Evolutionary conservation across 2,888 invertebrate genomes (phyloP), one percentile per base, ranked within the genome.

Genomic region (Acanthosoma haemorrhoidale): DNA sequence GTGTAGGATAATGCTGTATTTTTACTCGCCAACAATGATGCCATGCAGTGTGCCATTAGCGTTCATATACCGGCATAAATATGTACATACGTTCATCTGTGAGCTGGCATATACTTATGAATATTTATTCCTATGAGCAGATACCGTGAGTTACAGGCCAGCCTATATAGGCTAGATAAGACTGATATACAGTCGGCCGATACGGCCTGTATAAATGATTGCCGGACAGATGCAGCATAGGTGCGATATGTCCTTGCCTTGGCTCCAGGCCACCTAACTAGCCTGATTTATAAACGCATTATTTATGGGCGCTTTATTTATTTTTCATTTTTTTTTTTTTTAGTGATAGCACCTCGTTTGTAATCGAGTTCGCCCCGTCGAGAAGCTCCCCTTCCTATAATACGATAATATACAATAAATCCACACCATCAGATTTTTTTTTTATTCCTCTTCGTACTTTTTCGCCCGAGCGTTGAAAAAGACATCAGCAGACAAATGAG

Each of bases 181-280:
- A 25, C 51, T 51, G 51, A 51, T 51, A 51, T 25, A 51, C 29
- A 25, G 51, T 25, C n/a, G n/a, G n/a, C n/a, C n/a, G n/a, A n/a
- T 25, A 25, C 25, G 6, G n/a, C 51, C 51, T 51, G 21, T 25
- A 51, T 51, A 51, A 51, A 51, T 51, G 29, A 51, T 51, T 51
- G 51, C 25, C 25, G 51, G n/a, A 21, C 51, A 51, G n/a, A n/a
- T n/a, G n/a, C n/a, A n/a, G 25, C 4, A 51, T 51, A 51, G 51
- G 51, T 51, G 51, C 51, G 51, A 51, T 51, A 51, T 51, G 51
- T 51, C 51, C 51, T 51, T 51, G 25, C n/a, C n/a, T 51, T 25
- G 25, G n/a, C 51, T 18, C 2, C 21, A 11, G 4, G 43, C 21
- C 4, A 4, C 13, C 51, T 51, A 51, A 51, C 51, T 25, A 51